These are phyloP conservation scores for Proisotoma minuta DNA, from an alignment of 2,888 invertebrate genomes.

Conservation along the genomic window DNA sequence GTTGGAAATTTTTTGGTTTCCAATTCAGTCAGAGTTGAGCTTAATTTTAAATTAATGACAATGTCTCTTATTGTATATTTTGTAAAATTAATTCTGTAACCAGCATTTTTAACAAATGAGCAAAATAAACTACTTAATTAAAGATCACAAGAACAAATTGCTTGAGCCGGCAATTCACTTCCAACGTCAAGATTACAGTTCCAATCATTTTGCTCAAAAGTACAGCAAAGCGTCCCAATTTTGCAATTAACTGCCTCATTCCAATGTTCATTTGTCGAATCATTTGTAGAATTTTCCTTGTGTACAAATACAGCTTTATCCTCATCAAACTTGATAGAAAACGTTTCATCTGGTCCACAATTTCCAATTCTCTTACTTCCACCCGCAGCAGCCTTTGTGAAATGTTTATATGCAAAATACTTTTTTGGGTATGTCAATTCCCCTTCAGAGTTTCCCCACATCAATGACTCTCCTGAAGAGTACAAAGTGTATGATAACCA, in stretches of 20 bases:
- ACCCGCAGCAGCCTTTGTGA: constrained; percentile 9
- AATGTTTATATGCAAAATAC: constrained; percentile 28
- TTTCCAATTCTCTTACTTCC: constrained; percentile 1
- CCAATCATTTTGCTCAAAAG: constrained; percentile 10
- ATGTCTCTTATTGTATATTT: too few relatives aligned
- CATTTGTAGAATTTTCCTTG: not conserved
- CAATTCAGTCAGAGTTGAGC: too few relatives aligned
- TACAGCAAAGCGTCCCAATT: constrained; percentile 7
- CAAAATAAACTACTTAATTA: not conserved
- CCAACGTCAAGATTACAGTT: not conserved
- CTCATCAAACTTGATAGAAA: constrained; percentile 5
- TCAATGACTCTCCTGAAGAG: constrained; percentile 29
- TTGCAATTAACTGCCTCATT: not conserved
- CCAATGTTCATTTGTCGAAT: not conserved
- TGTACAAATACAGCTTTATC: constrained; percentile 17
- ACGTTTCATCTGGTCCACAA: constrained; percentile 6
- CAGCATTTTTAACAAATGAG: not conserved
- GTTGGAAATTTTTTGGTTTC: constrained; percentile 46
- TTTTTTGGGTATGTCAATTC: constrained; percentile 24
- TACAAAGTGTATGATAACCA: constrained; percentile 22
- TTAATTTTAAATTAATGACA: too few relatives aligned
- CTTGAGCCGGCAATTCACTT: not conserved
- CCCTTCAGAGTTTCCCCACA: constrained; percentile 27
- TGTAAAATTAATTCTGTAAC: too few relatives aligned
- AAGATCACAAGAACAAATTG: constrained; percentile 15